A percentile compares a stretch with the other conserved stretches of the same genome.
phyloP scores from a whole-genome alignment of 2,113 vertebrate genomes.

The Apodemus speciosus region DNA sequence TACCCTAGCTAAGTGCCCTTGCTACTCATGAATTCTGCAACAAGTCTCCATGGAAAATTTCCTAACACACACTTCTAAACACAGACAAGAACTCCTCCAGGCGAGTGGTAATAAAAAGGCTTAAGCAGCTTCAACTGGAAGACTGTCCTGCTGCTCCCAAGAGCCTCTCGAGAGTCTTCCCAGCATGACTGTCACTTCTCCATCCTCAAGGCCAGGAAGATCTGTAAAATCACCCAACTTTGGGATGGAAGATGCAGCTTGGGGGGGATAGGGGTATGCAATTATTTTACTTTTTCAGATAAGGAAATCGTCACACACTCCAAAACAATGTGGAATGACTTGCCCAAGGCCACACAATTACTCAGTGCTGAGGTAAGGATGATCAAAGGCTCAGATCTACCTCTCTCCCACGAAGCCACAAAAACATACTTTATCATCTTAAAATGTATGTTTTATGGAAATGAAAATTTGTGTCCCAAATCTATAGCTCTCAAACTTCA shows the following conservation, averaged over 20 bases:
- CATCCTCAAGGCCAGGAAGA: background rate
- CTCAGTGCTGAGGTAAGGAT: background rate
- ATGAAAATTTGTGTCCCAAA: background rate
- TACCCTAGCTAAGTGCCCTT: constrained; percentile 60
- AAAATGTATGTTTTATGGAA: background rate
- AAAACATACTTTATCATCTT: background rate
- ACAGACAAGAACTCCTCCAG: constrained; percentile 69
- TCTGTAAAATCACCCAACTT: constrained; percentile 35
- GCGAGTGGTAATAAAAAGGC: constrained; percentile 44
- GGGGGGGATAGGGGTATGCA: background rate
- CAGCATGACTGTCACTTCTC: background rate
- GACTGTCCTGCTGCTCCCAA: constrained; percentile 4
- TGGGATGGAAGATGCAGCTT: background rate
- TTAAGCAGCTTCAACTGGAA: constrained; percentile 38
- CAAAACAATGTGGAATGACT: constrained; percentile 14
- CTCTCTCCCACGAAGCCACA: background rate
- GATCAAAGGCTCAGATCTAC: background rate
- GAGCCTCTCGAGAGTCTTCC: background rate
- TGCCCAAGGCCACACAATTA: constrained; percentile 56
- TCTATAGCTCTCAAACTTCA: background rate
- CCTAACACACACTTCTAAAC: constrained; percentile 74
- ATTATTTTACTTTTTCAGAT: constrained; percentile 43
- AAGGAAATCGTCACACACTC: background rate
- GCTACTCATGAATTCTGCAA: constrained; percentile 69
- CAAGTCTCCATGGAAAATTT: constrained; percentile 79